Percentiles rank a stretch among this genome's conserved stretches.
Conservation (phyloP, 1,140 invertebrate genomes). For the Lepidostoma basale region DNA sequence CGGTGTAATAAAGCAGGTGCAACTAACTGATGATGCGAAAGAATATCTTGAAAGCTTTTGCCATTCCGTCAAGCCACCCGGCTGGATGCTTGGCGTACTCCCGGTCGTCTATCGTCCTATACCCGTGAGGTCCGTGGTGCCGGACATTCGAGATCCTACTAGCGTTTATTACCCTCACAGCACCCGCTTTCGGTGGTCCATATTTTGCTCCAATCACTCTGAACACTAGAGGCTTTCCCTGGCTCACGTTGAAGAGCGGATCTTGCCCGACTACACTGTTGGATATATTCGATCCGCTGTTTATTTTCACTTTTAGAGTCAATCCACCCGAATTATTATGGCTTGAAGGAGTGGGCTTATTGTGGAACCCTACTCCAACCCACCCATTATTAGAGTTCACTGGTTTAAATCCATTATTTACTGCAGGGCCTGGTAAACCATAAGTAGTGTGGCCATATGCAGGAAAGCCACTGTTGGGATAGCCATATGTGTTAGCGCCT, state of each 20-base stretch:
- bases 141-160: neutral
- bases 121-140: neutral
- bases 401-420: neutral
- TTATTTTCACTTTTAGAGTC: conserved; percentile 18
- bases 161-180: neutral
- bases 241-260: neutral
- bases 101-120: conserved; percentile 32
- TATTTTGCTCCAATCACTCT: conserved; percentile 31
- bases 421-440: neutral
- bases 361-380: neutral
- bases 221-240: conserved; percentile 35
- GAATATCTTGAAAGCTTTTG: conserved; percentile 32
- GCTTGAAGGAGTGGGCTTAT: neutral
- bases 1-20: conserved; percentile 17
- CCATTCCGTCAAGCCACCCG: conserved; percentile 10
- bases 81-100: conserved; percentile 13
- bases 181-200: conserved; percentile 1
- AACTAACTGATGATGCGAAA: conserved; percentile 42
- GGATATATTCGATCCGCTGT: neutral
- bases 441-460: neutral
- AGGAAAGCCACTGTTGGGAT: neutral
- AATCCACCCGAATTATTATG: neutral
- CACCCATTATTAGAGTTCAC: neutral
- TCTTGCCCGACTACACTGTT: conserved; percentile 17
- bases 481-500: neutral